Conservation (phyloP, 1,140 invertebrate genomes). For the Chymomyza costata region DNA sequence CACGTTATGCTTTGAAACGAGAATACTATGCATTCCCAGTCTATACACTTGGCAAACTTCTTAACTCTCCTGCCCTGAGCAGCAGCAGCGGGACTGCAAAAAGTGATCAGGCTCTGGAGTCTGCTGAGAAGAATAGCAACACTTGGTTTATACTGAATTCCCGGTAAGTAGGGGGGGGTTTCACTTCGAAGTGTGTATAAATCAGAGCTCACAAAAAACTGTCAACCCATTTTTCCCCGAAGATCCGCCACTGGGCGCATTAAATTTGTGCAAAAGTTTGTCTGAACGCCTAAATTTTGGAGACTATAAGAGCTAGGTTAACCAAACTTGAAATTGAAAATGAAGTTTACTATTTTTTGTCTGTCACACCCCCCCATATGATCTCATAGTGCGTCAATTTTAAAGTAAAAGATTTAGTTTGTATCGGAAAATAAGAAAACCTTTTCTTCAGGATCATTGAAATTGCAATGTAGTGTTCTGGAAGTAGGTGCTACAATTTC, state of each 20-base stretch:
- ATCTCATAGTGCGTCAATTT: not conserved
- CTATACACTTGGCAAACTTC: slow-evolving; percentile 56
- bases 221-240: no score
- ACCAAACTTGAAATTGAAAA: not conserved
- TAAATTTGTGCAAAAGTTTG: no score
- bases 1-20: slow-evolving; percentile 42
- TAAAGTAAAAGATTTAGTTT: not conserved
- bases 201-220: no score
- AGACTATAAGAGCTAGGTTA: no score
- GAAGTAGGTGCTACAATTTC: no score
- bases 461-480: no score
- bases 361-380: no score
- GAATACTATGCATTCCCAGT: slow-evolving; percentile 63
- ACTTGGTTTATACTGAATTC: slow-evolving; percentile 70
- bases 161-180: slow-evolving; percentile 31
- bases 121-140: slow-evolving; percentile 14
- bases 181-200: not conserved
- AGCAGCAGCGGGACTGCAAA: not conserved
- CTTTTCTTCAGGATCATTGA: no score
- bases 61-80: slow-evolving; percentile 17
- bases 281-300: no score
- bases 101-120: slow-evolving; percentile 21
- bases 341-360: not conserved
- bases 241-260: not conserved
- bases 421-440: no score